Base-by-base conservation (phyloP, 1,140 invertebrate species). In the Drosophila sechellia region DNA sequence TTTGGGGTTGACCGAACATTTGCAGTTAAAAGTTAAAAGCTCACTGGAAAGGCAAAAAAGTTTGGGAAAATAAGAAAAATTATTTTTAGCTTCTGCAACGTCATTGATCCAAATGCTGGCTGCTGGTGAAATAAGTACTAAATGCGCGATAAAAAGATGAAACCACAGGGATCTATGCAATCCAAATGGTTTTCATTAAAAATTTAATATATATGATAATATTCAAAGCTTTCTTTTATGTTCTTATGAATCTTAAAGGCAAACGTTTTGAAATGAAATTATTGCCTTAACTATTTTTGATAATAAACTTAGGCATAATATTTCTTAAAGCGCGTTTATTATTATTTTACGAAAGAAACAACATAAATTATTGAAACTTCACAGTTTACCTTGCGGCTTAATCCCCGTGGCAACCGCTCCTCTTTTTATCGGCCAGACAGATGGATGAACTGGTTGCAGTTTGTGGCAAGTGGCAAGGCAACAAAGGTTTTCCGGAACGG, bases 381-480 rank as follows among this genome's bases (percentile, higher is more conserved):
- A 22, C 4, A 13, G 13, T 45, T n/a, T 27, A 34, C 13, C 25
- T 49, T 22, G 1, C 37, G 5, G 37, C 10, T 48, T 59, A 25
- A 22, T 37, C 15, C n/a, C 27, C 39, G n/a, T 17, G 43, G n/a
- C 12, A 35, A 49, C 4, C 35, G 13, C 10, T 22, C n/a, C 58
- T 80, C 10, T 22, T 17, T 65, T 80, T 65, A 60, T 61, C 64
- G 46, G 58, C 42, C 40, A 58, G 43, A 27, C 42, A 46, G 37
- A 58, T 37, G 52, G 46, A 52, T 60, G 48, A 52, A 52, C 46
- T 59, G 48, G 56, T 61, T 57, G 31, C 59, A 81, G 50, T 55
- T 85, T 77, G 68, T 76, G 76, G 83, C 81, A 81, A 80, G 68
- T 85, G 74, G 85, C 81, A 61, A 56, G 56, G 56, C 70, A 77